A percentile compares a stretch with the other conserved stretches of the same genome.
Conservation (phyloP, 1,140 invertebrate genomes). For the Vanessa tameamea region DNA sequence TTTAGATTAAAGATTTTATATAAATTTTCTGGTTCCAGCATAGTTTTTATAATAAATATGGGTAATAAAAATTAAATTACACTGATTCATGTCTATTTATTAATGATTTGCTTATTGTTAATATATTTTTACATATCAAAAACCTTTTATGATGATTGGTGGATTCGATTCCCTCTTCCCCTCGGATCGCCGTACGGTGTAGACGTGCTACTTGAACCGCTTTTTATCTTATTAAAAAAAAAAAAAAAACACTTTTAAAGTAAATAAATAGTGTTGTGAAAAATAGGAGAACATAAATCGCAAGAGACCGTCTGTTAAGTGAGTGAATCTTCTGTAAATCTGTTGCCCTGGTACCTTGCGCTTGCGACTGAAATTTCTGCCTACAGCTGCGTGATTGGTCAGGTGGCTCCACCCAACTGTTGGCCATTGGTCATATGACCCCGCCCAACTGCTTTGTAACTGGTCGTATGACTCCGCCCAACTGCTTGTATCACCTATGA, state of each 20-base stretch:
- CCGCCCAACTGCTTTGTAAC: slow-evolving; percentile 13
- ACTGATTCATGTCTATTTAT: slow-evolving; percentile 5
- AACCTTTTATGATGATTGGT: slow-evolving; percentile 3
- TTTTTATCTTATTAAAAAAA: not conserved
- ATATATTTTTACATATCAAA: not conserved
- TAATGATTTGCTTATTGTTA: slow-evolving; percentile 5
- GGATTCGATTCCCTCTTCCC: slow-evolving; percentile 17
- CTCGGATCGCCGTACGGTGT: slow-evolving; percentile 19
- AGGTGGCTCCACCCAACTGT: slow-evolving; percentile 17
- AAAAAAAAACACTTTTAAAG: slow-evolving; percentile 3
- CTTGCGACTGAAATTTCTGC: not conserved
- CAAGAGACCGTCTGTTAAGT: not conserved
- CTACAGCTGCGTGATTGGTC: slow-evolving; percentile 10
- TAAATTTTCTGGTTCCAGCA: not conserved
- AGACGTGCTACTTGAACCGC: slow-evolving; percentile 12
- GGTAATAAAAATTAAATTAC: slow-evolving; percentile 1
- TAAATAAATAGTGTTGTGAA: slow-evolving; percentile 11
- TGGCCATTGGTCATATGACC: slow-evolving; percentile 6
- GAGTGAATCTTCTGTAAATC: not conserved
- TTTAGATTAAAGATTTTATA: slow-evolving; percentile 6
- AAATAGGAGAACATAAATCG: slow-evolving; percentile 16
- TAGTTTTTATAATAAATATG: slow-evolving; percentile 4
- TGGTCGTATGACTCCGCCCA: slow-evolving; percentile 12
- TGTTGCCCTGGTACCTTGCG: slow-evolving; percentile 9
- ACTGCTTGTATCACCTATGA: slow-evolving; percentile 9